phyloP scores from a whole-genome alignment of 1,140 invertebrate species.

The Drosophila elegans region DNA sequence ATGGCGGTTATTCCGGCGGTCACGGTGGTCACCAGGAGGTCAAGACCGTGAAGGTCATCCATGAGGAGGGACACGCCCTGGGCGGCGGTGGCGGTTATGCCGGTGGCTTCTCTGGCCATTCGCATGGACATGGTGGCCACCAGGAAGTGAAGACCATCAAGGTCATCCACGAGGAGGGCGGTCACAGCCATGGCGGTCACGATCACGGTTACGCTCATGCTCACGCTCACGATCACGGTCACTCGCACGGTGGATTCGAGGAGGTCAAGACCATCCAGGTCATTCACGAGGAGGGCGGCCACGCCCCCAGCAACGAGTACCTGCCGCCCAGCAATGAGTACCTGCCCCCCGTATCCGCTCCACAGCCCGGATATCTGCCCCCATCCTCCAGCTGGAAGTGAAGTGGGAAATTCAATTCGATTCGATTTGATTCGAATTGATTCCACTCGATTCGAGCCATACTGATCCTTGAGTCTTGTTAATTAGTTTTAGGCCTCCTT shows the following conservation, averaged over 20 bases:
- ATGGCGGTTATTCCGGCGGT: slow-evolving; percentile 31
- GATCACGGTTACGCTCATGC: slow-evolving; percentile 36
- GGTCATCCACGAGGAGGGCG: slow-evolving; percentile 73
- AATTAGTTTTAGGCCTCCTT: slow-evolving; percentile 69
- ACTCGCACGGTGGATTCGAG: slow-evolving; percentile 37
- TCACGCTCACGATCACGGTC: slow-evolving; percentile 30
- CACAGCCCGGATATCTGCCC: slow-evolving; percentile 62
- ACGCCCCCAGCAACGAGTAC: slow-evolving; percentile 53
- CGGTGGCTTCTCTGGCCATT: slow-evolving; percentile 51
- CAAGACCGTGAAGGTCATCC: slow-evolving; percentile 70
- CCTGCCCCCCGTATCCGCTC: slow-evolving; percentile 50
- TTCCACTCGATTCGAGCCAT: slow-evolving; percentile 54
- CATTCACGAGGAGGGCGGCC: slow-evolving; percentile 62
- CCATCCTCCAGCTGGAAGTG: slow-evolving; percentile 70
- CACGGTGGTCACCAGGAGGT: slow-evolving; percentile 62
- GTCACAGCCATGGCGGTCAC: slow-evolving; percentile 37
- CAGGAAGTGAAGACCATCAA: slow-evolving; percentile 71
- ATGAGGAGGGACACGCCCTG: slow-evolving; percentile 52
- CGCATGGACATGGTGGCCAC: slow-evolving; percentile 45
- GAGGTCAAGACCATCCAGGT: slow-evolving; percentile 72
- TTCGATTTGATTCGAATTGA: slow-evolving; percentile 28
- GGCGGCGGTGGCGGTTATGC: slow-evolving; percentile 55
- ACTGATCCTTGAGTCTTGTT: slow-evolving; percentile 59
- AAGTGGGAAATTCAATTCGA: neutral
- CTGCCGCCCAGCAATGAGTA: slow-evolving; percentile 59